A percentile compares a stretch with the other conserved stretches of the same genome.
phyloP scores from a whole-genome alignment of 2,797 vertebrate species.

The Pantherophis alleghaniensis region DNA sequence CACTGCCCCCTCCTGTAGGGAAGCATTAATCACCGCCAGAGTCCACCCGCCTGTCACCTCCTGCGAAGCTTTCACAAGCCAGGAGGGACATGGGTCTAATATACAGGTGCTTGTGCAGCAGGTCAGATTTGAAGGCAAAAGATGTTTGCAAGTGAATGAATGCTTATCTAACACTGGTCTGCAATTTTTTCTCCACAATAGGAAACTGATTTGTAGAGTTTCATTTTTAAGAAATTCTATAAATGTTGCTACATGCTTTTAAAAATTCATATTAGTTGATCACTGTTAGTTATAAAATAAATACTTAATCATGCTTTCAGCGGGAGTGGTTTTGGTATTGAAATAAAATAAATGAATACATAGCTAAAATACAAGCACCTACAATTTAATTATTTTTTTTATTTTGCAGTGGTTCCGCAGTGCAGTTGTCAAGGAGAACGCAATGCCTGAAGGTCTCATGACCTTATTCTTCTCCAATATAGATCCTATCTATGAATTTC shows the following conservation, averaged over 20 bases:
- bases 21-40: too few relatives aligned
- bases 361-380: background rate
- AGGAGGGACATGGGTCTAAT: too few relatives aligned
- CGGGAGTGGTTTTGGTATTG: background rate
- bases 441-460: constrained; percentile 89
- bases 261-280: background rate
- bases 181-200: background rate
- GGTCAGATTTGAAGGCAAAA: background rate
- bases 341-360: background rate
- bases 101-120: background rate
- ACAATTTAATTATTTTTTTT: background rate
- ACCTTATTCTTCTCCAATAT: constrained; percentile 92
- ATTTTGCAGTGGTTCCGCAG: constrained; percentile 91
- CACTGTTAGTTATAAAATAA: background rate
- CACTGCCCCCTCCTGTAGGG: too few relatives aligned
- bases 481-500: constrained; percentile 93
- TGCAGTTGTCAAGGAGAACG: constrained; percentile 87
- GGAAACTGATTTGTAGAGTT: background rate
- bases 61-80: too few relatives aligned
- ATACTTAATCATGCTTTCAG: background rate
- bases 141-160: background rate
- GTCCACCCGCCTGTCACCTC: too few relatives aligned
- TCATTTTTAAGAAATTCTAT: constrained; percentile 1
- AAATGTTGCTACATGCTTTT: background rate
- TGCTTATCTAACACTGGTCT: background rate